Conservation (phyloP, 1,140 invertebrate species). For the Eupristina koningsbergeri region DNA sequence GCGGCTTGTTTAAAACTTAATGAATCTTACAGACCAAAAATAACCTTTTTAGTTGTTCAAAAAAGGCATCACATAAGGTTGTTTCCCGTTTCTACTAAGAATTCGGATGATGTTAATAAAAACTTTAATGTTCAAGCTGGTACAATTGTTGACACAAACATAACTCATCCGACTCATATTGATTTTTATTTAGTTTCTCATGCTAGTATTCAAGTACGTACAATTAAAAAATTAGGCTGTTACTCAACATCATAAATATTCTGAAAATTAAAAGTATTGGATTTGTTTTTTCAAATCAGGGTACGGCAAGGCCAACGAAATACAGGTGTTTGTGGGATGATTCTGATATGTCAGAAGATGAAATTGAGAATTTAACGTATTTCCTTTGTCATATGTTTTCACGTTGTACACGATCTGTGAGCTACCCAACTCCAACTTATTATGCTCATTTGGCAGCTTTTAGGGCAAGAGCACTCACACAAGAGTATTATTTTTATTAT, state of each 20-base stretch:
- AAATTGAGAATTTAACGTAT: slow-evolving; percentile 88
- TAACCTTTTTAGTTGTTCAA: slow-evolving; percentile 91
- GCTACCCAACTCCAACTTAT: slow-evolving; percentile 94
- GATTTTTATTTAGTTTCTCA: slow-evolving; percentile 90
- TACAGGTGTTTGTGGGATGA: slow-evolving; percentile 92
- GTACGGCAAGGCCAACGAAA: slow-evolving; percentile 90
- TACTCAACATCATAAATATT: not conserved
- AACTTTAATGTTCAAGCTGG: slow-evolving; percentile 86
- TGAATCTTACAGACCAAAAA: slow-evolving; percentile 73
- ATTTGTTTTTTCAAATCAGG: slow-evolving; percentile 73
- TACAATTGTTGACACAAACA: slow-evolving; percentile 86
- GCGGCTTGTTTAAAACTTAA: slow-evolving; percentile 76
- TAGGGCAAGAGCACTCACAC: slow-evolving; percentile 76
- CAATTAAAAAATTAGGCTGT: not conserved
- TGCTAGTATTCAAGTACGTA: slow-evolving; percentile 77
- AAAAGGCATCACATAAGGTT: slow-evolving; percentile 91
- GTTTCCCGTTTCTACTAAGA: slow-evolving; percentile 73
- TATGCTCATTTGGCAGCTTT: slow-evolving; percentile 94
- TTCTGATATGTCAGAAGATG: slow-evolving; percentile 80
- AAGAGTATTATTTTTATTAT: slow-evolving; percentile 66
- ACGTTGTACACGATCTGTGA: slow-evolving; percentile 89
- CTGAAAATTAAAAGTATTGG: not conserved
- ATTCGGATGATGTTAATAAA: slow-evolving; percentile 70
- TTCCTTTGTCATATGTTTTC: slow-evolving; percentile 92
- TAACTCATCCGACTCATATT: slow-evolving; percentile 85